Conservation (phyloP, 2,113 vertebrate species). For the Oreotrochilus melanogaster region DNA sequence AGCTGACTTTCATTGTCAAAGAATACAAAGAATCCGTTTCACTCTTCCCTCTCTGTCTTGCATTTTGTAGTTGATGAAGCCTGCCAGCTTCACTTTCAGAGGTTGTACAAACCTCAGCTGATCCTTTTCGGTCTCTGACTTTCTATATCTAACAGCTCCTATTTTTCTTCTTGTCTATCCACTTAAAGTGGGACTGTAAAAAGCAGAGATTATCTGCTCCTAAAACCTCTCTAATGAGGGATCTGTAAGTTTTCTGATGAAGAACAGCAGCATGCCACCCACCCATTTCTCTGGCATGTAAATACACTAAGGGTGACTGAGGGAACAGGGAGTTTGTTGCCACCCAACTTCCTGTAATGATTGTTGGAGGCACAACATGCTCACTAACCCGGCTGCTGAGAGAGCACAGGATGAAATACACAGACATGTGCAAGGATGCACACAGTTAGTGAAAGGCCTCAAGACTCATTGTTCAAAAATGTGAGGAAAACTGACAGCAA, state of each 20-base stretch:
- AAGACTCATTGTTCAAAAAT: neutral
- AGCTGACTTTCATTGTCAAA: neutral
- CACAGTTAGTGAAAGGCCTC: neutral
- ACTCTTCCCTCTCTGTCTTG: neutral
- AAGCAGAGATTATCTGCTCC: neutral
- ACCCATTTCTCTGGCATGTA: neutral
- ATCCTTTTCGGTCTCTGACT: neutral
- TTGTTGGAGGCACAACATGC: neutral
- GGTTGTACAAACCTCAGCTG: neutral
- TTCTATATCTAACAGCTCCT: neutral
- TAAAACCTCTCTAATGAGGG: neutral
- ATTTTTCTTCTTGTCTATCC: neutral
- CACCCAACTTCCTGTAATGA: neutral
- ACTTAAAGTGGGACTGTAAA: neutral
- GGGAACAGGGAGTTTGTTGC: neutral
- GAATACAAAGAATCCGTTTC: neutral
- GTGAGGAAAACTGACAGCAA: neutral
- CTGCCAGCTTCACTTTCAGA: neutral
- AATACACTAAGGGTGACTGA: neutral
- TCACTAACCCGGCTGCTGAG: accelerated
- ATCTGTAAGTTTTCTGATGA: neutral
- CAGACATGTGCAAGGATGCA: accelerated
- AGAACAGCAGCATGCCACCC: neutral
- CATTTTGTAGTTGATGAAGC: neutral
- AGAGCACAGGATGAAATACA: accelerated